A percentile compares a stretch with the other conserved stretches of the same genome.
phyloP scores from a whole-genome alignment of 2,113 vertebrate genomes.

The Piprites chloris region DNA sequence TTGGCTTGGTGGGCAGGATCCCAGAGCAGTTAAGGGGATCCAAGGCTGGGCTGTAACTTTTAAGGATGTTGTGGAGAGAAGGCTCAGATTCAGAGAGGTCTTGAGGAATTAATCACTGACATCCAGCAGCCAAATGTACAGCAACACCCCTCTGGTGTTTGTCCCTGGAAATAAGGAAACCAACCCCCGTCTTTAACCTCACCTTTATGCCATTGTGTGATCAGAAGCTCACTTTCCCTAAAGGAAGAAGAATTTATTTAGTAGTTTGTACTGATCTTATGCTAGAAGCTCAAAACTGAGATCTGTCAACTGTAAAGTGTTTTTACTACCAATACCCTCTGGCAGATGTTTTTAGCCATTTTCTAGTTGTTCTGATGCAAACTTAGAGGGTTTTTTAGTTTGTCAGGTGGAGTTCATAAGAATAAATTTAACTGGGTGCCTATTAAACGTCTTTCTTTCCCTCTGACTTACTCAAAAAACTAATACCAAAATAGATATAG shows the following conservation, averaged over 20 bases:
- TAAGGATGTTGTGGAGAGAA: neutral
- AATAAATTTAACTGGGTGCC: neutral
- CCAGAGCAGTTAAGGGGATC: neutral
- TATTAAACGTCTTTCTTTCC: neutral
- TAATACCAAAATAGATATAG: neutral
- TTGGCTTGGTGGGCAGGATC: neutral
- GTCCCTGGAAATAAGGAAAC: neutral
- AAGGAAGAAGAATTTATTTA: neutral
- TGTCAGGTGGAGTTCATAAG: neutral
- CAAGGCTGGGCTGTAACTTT: neutral
- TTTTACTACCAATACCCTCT: neutral
- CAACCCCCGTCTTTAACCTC: accelerated
- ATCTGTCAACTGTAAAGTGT: neutral
- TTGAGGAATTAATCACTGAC: neutral
- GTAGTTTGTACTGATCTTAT: neutral
- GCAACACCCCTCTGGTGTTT: neutral
- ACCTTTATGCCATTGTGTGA: neutral
- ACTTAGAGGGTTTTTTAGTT: neutral
- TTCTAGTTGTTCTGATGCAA: neutral
- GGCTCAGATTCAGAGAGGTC: neutral
- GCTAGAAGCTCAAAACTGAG: neutral
- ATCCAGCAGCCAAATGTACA: neutral
- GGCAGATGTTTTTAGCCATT: neutral
- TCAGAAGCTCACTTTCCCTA: neutral
- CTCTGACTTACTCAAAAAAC: neutral